Percentiles rank a stretch among this genome's conserved stretches.
Evolutionary conservation across 2,888 invertebrate species (phyloP).

Genomic region (Mythimna albipuncta): DNA sequence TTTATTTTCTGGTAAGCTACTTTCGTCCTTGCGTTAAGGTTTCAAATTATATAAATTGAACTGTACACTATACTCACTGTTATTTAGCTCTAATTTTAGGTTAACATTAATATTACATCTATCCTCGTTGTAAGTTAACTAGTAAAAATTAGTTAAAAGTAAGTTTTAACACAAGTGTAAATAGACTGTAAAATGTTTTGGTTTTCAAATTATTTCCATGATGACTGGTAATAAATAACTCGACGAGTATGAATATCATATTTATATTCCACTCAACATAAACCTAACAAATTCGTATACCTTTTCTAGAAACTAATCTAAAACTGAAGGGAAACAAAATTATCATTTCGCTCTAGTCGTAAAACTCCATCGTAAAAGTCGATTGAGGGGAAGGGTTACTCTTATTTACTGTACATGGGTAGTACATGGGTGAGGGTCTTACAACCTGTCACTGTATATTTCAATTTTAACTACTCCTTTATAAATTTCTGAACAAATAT

Average conservation of each 20-base stretch:
- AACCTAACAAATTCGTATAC: constrained; percentile 22
- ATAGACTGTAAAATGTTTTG: neutral
- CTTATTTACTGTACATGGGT: constrained; percentile 40
- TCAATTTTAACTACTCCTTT: constrained; percentile 10
- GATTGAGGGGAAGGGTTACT: constrained; percentile 50
- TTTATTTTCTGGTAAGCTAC: constrained; percentile 23
- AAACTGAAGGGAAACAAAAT: constrained; percentile 48
- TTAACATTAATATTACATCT: neutral
- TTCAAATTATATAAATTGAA: neutral
- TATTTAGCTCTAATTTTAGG: neutral
- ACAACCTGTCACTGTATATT: constrained; percentile 28
- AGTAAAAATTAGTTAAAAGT: neutral
- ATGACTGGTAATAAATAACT: neutral
- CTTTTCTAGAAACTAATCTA: constrained; percentile 40
- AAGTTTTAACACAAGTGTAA: too few relatives aligned
- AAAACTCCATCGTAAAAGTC: constrained; percentile 55
- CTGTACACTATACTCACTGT: neutral
- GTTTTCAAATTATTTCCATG: neutral
- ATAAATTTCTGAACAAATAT: neutral
- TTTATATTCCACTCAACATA: neutral
- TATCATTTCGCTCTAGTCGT: constrained; percentile 47
- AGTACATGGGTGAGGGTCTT: constrained; percentile 16
- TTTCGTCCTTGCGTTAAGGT: constrained; percentile 2
- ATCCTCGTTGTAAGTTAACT: neutral
- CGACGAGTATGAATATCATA: neutral